Evolutionary conservation across 2,888 invertebrate genomes (phyloP).

Genomic region (Dicyrtomina minuta): DNA sequence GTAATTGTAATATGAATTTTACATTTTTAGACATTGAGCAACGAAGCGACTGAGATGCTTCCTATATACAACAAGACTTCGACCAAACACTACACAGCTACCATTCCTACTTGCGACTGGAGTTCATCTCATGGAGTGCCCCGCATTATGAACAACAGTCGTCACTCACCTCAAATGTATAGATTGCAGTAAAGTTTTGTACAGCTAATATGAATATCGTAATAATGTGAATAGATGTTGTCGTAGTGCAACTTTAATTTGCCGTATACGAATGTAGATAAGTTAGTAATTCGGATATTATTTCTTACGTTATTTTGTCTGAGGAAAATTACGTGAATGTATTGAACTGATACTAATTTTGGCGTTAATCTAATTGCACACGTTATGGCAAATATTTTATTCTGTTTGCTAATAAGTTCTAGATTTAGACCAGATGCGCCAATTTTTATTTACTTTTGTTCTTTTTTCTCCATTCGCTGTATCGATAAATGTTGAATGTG

Average conservation of each 20-base stretch:
- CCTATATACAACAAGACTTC: slow-evolving; percentile 98
- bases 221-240: too few species aligned
- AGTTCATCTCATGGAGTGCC: slow-evolving; percentile 57
- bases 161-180: slow-evolving; percentile 28
- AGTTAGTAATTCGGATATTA: too few species aligned
- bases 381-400: too few species aligned
- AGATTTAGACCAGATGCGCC: too few species aligned
- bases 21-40: slow-evolving; percentile 75
- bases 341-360: too few species aligned
- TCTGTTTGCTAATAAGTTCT: too few species aligned
- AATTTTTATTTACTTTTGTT: too few species aligned
- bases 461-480: too few species aligned
- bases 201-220: background rate
- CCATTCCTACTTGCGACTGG: slow-evolving; percentile 86
- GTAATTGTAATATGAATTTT: background rate
- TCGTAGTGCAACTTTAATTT: background rate
- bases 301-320: slow-evolving; percentile 1
- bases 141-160: slow-evolving; percentile 9
- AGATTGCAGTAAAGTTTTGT: slow-evolving; percentile 17
- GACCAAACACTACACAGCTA: slow-evolving; percentile 80
- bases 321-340: background rate
- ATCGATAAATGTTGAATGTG: too few species aligned
- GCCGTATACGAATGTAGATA: too few species aligned
- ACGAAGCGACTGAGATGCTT: slow-evolving; percentile 94
- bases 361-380: too few species aligned